Evolutionary conservation across 2,888 invertebrate species (phyloP).

Genomic region (Poecilobothrus nobilitatus): DNA sequence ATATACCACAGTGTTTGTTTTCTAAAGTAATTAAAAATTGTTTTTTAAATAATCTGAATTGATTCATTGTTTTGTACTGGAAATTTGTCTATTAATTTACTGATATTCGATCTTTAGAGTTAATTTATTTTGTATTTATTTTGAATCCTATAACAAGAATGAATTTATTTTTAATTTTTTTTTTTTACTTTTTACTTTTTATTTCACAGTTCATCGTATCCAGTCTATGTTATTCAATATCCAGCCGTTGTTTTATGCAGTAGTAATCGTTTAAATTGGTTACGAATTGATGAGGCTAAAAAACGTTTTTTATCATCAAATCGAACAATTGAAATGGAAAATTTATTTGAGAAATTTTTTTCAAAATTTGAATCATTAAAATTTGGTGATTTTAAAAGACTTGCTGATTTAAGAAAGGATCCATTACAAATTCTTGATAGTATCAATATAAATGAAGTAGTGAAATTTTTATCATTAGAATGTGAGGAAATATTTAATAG

Average conservation of each 20-base stretch:
- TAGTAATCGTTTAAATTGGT: slow-evolving; percentile 38
- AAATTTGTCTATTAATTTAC: too few relatives aligned
- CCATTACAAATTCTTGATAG: slow-evolving; percentile 33
- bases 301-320: slow-evolving; percentile 30
- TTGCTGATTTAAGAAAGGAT: neutral
- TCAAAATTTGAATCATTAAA: slow-evolving; percentile 31
- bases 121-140: too few relatives aligned
- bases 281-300: slow-evolving; percentile 31
- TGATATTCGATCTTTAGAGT: too few relatives aligned
- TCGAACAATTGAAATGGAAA: slow-evolving; percentile 25
- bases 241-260: slow-evolving; percentile 39
- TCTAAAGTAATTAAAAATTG: too few relatives aligned
- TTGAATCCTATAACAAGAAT: too few relatives aligned
- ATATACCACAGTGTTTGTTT: too few relatives aligned
- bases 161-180: slow-evolving; percentile 26
- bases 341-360: slow-evolving; percentile 30
- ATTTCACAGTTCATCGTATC: slow-evolving; percentile 31
- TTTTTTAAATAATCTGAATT: too few relatives aligned
- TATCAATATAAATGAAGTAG: slow-evolving; percentile 31
- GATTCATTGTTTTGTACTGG: too few relatives aligned
- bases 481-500: slow-evolving; percentile 40
- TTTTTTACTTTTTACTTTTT: neutral
- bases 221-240: slow-evolving; percentile 35
- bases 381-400: slow-evolving; percentile 30
- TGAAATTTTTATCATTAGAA: slow-evolving; percentile 25